phyloP scores from a whole-genome alignment of 92 coral and sea anemone genomes.

The Pocillopora grandis region DNA sequence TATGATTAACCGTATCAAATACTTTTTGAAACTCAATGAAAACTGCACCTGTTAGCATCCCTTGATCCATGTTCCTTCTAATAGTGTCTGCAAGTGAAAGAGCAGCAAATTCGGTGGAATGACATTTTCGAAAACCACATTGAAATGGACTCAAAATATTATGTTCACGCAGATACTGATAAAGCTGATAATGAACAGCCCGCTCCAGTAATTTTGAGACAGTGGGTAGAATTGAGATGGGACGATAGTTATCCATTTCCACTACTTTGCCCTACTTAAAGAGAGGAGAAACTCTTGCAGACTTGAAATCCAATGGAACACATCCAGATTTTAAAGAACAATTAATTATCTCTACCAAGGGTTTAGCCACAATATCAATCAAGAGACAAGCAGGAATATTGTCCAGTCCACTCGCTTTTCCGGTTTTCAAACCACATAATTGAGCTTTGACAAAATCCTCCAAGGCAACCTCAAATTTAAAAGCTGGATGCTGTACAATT shows the following conservation, averaged over 20 bases:
- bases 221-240: constrained; percentile 57
- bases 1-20: too few species aligned
- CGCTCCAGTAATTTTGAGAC: constrained; percentile 54
- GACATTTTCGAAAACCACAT: constrained; percentile 62
- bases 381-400: constrained; percentile 31
- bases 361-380: constrained; percentile 46
- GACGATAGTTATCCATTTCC: constrained; percentile 65
- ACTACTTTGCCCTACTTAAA: constrained; percentile 56
- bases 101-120: constrained; percentile 59
- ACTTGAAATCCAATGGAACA: constrained; percentile 60
- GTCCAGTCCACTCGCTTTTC: constrained; percentile 44
- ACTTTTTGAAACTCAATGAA: too few species aligned
- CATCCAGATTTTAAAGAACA: constrained; percentile 35
- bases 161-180: constrained; percentile 41
- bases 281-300: constrained; percentile 59
- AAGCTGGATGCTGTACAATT: constrained; percentile 9
- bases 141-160: constrained; percentile 57
- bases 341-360: constrained; percentile 54
- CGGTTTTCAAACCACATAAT: constrained; percentile 15
- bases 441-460: constrained; percentile 17
- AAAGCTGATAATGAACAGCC: constrained; percentile 57
- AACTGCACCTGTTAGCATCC: too few species aligned
- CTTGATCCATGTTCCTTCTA: constrained; percentile 58
- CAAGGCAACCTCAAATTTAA: constrained; percentile 14
- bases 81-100: constrained; percentile 62